Evolutionary conservation across 2,888 invertebrate genomes (phyloP).

Genomic region (Spialia ferax): DNA sequence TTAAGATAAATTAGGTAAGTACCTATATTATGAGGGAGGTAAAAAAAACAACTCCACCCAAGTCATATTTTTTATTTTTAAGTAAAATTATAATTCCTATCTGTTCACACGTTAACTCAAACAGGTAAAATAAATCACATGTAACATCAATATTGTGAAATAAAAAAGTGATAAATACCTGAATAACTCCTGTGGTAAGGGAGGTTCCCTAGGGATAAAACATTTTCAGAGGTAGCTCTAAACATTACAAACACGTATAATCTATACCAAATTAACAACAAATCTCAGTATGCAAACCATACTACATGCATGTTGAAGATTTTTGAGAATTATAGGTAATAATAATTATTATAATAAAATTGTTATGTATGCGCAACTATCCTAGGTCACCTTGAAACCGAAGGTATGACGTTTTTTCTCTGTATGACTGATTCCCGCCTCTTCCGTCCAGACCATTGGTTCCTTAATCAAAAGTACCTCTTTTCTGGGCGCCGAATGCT

Average conservation of each 20-base stretch:
- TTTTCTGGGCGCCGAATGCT: conserved; percentile 51
- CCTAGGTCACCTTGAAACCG: conserved; percentile 82
- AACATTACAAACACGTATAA: conserved; percentile 67
- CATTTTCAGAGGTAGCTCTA: conserved; percentile 71
- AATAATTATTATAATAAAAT: conserved; percentile 55
- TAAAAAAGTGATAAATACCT: conserved; percentile 82
- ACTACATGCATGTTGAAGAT: conserved; percentile 71
- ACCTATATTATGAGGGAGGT: background rate
- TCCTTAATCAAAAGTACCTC: conserved; percentile 81
- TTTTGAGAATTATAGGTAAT: conserved; percentile 50
- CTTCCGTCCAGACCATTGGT: conserved; percentile 56
- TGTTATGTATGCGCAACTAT: conserved; percentile 68
- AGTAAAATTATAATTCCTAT: conserved; percentile 58
- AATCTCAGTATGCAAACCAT: conserved; percentile 56
- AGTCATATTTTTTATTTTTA: conserved; percentile 55
- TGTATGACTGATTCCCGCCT: conserved; percentile 49
- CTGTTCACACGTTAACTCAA: conserved; percentile 68
- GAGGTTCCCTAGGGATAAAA: conserved; percentile 71
- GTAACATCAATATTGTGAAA: conserved; percentile 66
- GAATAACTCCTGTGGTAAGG: conserved; percentile 77
- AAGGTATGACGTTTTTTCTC: conserved; percentile 47
- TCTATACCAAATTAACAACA: conserved; percentile 66
- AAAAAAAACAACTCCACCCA: conserved; percentile 42
- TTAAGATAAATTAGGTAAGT: background rate
- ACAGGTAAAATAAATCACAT: conserved; percentile 64